phyloP scores from a whole-genome alignment of 2,797 vertebrate genomes.

The Myoxocephalus aenaeus region DNA sequence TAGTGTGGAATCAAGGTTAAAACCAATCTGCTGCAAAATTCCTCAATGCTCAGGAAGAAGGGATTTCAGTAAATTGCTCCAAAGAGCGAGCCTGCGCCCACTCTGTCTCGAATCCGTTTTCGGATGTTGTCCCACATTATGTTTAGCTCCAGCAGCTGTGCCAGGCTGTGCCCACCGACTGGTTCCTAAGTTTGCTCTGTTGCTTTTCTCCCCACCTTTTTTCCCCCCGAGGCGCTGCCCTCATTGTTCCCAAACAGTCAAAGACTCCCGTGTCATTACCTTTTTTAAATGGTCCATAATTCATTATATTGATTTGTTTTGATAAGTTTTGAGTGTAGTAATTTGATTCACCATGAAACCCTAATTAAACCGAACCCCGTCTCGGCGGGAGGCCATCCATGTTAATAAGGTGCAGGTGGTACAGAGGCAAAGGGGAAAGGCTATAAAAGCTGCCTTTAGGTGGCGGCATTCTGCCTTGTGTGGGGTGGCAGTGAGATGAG shows the following conservation, averaged over 20 bases:
- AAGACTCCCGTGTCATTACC: constrained; percentile 39
- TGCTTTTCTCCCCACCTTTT: constrained; percentile 6
- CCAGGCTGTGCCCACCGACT: constrained; percentile 41
- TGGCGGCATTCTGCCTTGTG: constrained; percentile 82
- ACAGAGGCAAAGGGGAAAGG: constrained; percentile 44
- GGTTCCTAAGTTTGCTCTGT: constrained; percentile 31
- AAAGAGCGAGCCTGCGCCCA: constrained; percentile 50
- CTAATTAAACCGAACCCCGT: constrained; percentile 51
- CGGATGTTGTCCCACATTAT: constrained; percentile 64
- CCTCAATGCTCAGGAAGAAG: constrained; percentile 67
- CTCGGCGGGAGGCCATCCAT: constrained; percentile 35
- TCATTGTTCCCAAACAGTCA: constrained; percentile 40
- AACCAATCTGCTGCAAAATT: constrained; percentile 78
- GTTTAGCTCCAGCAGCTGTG: constrained; percentile 44
- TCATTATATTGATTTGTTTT: constrained; percentile 61
- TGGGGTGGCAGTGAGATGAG: constrained; percentile 40
- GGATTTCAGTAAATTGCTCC: constrained; percentile 73
- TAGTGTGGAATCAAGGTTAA: constrained; percentile 83
- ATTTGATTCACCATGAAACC: constrained; percentile 54
- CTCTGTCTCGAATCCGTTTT: constrained; percentile 58
- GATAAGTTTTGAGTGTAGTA: constrained; percentile 48
- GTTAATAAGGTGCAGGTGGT: constrained; percentile 58
- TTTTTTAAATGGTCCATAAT: constrained; percentile 46
- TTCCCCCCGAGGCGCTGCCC: background rate
- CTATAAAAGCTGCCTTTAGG: constrained; percentile 79